A percentile compares a stretch with the other conserved stretches of the same genome.
These are phyloP conservation scores for Eleginops maclovinus DNA, from an alignment of 2,113 vertebrate genomes.

Conservation along the genomic window DNA sequence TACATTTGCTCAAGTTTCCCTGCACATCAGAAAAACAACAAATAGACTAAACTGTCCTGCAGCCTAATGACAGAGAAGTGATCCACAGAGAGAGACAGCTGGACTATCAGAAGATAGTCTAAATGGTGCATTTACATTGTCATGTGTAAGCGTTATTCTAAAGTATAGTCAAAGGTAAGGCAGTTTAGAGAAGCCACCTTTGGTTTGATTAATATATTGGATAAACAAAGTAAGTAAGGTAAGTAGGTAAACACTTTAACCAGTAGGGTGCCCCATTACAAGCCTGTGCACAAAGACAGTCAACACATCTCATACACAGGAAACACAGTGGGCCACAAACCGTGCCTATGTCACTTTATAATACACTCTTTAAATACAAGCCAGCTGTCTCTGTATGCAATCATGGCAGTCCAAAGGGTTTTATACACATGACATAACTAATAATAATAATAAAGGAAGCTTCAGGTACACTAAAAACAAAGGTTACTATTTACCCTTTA, in stretches of 20 bases:
- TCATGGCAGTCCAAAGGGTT: background rate
- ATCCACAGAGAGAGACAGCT: background rate
- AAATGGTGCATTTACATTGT: background rate
- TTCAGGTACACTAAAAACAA: background rate
- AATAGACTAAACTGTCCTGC: slow-evolving; percentile 27
- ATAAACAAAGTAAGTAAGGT: background rate
- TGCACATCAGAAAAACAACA: slow-evolving; percentile 8
- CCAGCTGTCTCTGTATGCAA: background rate
- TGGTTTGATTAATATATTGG: slow-evolving; percentile 4
- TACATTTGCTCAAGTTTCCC: slow-evolving; percentile 25
- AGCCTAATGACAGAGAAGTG: background rate
- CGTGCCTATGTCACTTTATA: background rate
- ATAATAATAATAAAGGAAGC: background rate
- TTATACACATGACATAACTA: background rate
- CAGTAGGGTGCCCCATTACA: background rate
- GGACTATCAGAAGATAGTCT: background rate
- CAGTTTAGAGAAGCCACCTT: background rate
- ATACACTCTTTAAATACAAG: background rate
- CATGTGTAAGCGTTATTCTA: background rate
- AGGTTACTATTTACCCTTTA: background rate
- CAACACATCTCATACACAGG: background rate
- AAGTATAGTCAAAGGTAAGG: background rate
- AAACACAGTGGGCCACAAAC: background rate
- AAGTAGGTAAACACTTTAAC: background rate
- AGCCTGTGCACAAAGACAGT: background rate